Evolutionary conservation across 2,888 invertebrate species (phyloP), one percentile per base, ranked within the genome.

Genomic region (Auanema sp.): DNA sequence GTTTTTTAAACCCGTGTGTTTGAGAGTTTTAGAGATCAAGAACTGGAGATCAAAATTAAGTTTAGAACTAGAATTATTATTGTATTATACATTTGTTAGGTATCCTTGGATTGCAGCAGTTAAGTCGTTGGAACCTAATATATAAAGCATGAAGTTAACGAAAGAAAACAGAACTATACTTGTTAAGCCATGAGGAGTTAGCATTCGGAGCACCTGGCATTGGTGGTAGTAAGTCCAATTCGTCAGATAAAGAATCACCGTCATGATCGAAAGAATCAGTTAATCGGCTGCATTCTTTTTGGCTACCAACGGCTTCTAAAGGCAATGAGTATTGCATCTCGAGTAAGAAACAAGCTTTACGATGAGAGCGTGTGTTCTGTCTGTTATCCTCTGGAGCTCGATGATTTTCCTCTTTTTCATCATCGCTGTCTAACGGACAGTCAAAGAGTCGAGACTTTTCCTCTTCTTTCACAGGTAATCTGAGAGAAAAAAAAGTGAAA

Each of bases 191-290:
- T 5, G 64, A 60, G 21, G 57, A 56, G 40, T 61, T 67, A 21
- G 68, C 60, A 49, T 64, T 71, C 2, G 73, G 68, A 16, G 71
- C 68, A 11, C 71, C 74, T n/a, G 79, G 68, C 25, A 77, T 66
- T 11, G 79, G 77, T n/a, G 79, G 79, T 14, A 79, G 64, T 10
- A 79, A 72, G 55, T 79, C 79, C 21, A 79, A 66, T 51, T 77
- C 77, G 52, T 79, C 79, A 23, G 71, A 71, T 16, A 75, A 68
- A 16, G 74, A 73, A 57, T 81, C 81, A 16, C 60, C 71, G 42
- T 78, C 79, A 40, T 76, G 57, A 24, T 80, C 79, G 51, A 80
- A 74, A 21, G 77, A 76, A 62, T 79, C 79, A 18, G 71, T 71
- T 16, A 80, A 66, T 12, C 72, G 64, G 11, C 73, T 77, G 12